These are phyloP conservation scores for Pollimyrus isidori DNA, from an alignment of 2,113 vertebrate genomes.

Conservation along the genomic window DNA sequence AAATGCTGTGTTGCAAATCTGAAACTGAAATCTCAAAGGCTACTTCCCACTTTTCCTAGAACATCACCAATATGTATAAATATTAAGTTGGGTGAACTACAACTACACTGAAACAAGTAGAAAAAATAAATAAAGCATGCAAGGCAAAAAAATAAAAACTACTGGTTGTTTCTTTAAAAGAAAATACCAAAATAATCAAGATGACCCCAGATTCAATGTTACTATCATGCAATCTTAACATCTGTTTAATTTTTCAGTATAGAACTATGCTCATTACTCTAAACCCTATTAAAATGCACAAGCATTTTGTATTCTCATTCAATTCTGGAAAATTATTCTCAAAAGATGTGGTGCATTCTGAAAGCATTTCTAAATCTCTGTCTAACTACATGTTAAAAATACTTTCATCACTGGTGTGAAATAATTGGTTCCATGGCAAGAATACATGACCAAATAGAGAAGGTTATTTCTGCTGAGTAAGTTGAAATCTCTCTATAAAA, in stretches of 20 bases:
- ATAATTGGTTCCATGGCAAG: constrained; percentile 22
- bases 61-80: background rate
- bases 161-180: background rate
- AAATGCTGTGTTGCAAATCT: background rate
- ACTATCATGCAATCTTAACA: background rate
- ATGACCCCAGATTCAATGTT: background rate
- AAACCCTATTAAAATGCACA: background rate
- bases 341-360: constrained; percentile 17
- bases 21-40: background rate
- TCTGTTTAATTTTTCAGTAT: background rate
- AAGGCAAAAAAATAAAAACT: background rate
- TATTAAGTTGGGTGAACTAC: background rate
- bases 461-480: constrained; percentile 30
- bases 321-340: background rate
- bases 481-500: constrained; percentile 54
- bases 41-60: background rate
- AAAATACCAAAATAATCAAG: background rate
- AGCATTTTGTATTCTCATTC: background rate
- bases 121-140: background rate
- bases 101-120: background rate
- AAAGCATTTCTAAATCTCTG: background rate
- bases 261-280: background rate
- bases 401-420: constrained; percentile 38
- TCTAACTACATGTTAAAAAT: constrained; percentile 11
- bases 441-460: constrained; percentile 57